These are phyloP conservation scores for Carlito syrichta DNA, from an alignment of 2,113 vertebrate species.

Conservation along the genomic window DNA sequence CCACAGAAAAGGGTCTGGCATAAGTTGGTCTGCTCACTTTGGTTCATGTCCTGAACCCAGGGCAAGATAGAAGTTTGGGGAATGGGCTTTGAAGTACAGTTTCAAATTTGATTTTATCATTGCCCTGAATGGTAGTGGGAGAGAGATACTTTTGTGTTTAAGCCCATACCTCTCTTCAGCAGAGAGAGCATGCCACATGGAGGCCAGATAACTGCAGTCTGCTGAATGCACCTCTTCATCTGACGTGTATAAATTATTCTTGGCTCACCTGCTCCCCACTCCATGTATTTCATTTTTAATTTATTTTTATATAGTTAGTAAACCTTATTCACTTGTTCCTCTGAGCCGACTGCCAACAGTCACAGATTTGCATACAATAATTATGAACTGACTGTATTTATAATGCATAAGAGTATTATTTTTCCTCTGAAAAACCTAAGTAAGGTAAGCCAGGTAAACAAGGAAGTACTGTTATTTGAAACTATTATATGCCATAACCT, in stretches of 20 bases:
- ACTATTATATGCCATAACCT: constrained; percentile 81
- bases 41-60: not conserved
- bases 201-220: not conserved
- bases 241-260: not conserved
- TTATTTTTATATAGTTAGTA: constrained; percentile 85
- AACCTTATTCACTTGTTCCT: constrained; percentile 87
- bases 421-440: constrained; percentile 85
- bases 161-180: not conserved
- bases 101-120: not conserved
- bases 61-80: not conserved
- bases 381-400: constrained; percentile 83
- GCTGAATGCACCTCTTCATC: not conserved
- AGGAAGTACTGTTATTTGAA: constrained; percentile 80
- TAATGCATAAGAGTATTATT: constrained; percentile 87
- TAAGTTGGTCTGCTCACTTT: not conserved
- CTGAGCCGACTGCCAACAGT: constrained; percentile 85
- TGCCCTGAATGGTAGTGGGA: not conserved
- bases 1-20: not conserved
- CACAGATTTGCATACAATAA: constrained; percentile 83
- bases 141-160: not conserved
- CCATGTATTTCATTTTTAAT: not conserved
- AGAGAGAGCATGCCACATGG: not conserved
- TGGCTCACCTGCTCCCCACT: not conserved
- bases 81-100: not conserved
- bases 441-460: constrained; percentile 88